phyloP scores from a whole-genome alignment of 2,888 invertebrate species.

The Mantis religiosa region DNA sequence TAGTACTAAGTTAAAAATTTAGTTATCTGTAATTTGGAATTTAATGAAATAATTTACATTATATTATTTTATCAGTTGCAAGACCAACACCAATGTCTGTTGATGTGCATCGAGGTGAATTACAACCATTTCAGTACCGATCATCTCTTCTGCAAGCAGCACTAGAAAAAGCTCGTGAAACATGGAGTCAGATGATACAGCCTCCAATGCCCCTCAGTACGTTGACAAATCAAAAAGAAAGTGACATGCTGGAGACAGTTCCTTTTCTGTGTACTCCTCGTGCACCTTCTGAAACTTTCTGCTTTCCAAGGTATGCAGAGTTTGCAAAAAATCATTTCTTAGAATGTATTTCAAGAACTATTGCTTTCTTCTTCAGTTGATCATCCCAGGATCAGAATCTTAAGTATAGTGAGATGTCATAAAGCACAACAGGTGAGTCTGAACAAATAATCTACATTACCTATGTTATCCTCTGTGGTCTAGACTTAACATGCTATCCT shows the following conservation, averaged over 20 bases:
- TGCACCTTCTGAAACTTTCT: constrained; percentile 30
- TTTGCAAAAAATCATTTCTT: neutral
- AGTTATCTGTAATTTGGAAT: too few relatives aligned
- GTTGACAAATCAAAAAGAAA: neutral
- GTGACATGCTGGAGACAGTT: constrained; percentile 49
- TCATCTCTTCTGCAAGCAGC: constrained; percentile 48
- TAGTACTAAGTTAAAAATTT: too few relatives aligned
- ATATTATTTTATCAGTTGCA: constrained; percentile 41
- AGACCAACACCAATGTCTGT: constrained; percentile 58
- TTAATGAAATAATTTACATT: neutral
- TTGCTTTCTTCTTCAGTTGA: too few relatives aligned
- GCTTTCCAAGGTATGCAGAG: neutral
- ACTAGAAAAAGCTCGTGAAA: constrained; percentile 48
- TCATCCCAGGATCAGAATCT: too few relatives aligned
- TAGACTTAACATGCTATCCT: too few relatives aligned
- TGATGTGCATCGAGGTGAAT: constrained; percentile 49
- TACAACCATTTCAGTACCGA: constrained; percentile 45
- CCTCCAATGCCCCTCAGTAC: constrained; percentile 41
- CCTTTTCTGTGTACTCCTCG: constrained; percentile 62
- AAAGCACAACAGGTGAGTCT: too few relatives aligned
- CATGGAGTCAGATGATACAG: constrained; percentile 44
- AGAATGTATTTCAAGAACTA: too few relatives aligned
- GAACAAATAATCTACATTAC: too few relatives aligned
- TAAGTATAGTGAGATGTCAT: too few relatives aligned
- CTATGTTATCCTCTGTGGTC: too few relatives aligned